phyloP scores from a whole-genome alignment of 2,888 invertebrate genomes.

The Iselma pallidipennis region DNA sequence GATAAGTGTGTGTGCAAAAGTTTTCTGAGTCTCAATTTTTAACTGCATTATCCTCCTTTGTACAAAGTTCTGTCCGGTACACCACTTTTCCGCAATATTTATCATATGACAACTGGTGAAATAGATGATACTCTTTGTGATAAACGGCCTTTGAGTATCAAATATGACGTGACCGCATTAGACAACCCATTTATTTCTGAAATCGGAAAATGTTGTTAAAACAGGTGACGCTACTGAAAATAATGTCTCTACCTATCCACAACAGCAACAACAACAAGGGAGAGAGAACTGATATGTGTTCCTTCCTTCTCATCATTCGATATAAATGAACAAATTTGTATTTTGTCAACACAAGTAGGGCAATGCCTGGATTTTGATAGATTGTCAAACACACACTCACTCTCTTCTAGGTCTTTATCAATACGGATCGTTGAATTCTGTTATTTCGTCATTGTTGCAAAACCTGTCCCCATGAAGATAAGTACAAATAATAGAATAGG shows the following conservation, averaged over 20 bases:
- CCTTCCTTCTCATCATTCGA: too few species aligned
- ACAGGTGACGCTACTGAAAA: constrained; percentile 14
- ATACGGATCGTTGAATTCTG: neutral
- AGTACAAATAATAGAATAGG: neutral
- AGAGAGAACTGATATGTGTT: too few species aligned
- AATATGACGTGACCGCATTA: constrained; percentile 26
- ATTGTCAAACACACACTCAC: neutral
- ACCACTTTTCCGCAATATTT: constrained; percentile 14
- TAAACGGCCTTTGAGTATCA: constrained; percentile 23
- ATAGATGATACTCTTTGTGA: constrained; percentile 22
- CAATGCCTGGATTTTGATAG: neutral
- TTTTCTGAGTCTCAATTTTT: too few species aligned
- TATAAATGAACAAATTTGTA: neutral
- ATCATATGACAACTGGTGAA: constrained; percentile 14
- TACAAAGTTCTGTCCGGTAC: too few species aligned
- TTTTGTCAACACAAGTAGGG: neutral
- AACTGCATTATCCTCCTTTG: too few species aligned
- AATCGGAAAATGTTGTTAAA: constrained; percentile 28
- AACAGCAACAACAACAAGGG: too few species aligned
- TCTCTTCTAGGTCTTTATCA: neutral
- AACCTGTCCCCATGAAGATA: neutral
- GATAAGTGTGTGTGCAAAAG: too few species aligned
- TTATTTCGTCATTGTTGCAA: neutral
- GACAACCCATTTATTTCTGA: constrained; percentile 27
- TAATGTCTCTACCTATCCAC: too few species aligned